These are phyloP conservation scores for Cyclura pinguis DNA, from an alignment of 2,797 vertebrate genomes.

Conservation along the genomic window DNA sequence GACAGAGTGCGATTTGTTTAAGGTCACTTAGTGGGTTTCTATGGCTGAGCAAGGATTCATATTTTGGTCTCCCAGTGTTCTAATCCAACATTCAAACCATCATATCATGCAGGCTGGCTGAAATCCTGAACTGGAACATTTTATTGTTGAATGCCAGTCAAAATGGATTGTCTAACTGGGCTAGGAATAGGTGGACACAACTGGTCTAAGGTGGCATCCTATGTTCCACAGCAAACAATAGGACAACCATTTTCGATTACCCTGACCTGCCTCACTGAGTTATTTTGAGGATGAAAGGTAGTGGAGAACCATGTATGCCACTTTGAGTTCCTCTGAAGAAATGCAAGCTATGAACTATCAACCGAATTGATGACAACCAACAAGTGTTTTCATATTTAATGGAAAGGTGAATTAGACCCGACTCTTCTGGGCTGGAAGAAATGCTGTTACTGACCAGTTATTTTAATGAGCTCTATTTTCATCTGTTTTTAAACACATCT, in stretches of 20 bases:
- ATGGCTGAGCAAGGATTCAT: no score
- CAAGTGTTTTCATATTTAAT: background rate
- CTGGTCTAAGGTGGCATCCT: background rate
- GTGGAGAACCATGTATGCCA: background rate
- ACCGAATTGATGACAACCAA: background rate
- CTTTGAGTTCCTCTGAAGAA: background rate
- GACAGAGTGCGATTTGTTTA: no score
- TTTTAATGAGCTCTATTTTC: background rate
- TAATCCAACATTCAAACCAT: no score
- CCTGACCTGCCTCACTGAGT: background rate
- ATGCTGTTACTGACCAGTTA: background rate
- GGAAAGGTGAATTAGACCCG: background rate
- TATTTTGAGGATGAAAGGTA: background rate
- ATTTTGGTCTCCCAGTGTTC: no score
- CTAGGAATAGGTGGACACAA: background rate
- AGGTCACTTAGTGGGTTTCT: no score
- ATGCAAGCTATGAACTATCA: background rate
- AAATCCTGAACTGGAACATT: background rate
- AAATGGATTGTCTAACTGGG: background rate
- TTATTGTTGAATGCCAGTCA: background rate
- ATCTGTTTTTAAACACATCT: background rate
- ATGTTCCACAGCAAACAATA: background rate
- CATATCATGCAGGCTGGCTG: background rate
- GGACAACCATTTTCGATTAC: no score
- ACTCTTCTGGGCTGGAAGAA: no score